Conservation (phyloP, 2,797 vertebrate genomes). For the Chelmon rostratus region DNA sequence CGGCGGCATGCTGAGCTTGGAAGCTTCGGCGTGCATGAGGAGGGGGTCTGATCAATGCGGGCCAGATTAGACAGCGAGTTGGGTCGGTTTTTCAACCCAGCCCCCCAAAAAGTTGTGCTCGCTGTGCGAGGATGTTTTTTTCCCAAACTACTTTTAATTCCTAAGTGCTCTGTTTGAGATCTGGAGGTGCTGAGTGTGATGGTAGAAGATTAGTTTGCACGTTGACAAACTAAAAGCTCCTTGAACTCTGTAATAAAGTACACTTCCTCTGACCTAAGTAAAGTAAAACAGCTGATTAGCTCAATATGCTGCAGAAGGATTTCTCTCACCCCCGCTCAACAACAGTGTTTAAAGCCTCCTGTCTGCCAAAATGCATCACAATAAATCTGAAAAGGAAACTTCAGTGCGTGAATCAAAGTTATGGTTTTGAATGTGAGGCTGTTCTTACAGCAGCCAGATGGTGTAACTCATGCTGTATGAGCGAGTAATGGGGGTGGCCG, state of each 20-base stretch:
- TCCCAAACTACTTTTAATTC: constrained; percentile 41
- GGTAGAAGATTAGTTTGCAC: constrained; percentile 36
- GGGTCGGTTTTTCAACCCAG: constrained; percentile 49
- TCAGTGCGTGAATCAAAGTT: constrained; percentile 54
- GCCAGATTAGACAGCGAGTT: constrained; percentile 70
- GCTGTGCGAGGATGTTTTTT: constrained; percentile 36
- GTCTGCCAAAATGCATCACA: constrained; percentile 50
- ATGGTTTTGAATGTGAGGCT: constrained; percentile 51
- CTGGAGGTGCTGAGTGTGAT: constrained; percentile 37
- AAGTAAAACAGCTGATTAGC: constrained; percentile 61
- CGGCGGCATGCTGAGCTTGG: constrained; percentile 70
- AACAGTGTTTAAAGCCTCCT: constrained; percentile 37
- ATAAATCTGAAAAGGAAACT: constrained; percentile 50
- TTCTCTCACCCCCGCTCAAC: constrained; percentile 46
- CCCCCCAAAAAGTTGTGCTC: constrained; percentile 42
- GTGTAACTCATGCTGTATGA: constrained; percentile 46
- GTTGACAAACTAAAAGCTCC: constrained; percentile 63
- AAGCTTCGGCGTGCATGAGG: constrained; percentile 53
- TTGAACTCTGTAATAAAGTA: constrained; percentile 41
- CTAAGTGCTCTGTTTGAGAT: constrained; percentile 34
- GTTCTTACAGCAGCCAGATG: constrained; percentile 52
- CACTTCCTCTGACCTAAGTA: constrained; percentile 50
- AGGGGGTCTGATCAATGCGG: constrained; percentile 76
- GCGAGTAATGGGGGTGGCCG: constrained; percentile 54
- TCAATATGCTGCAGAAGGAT: constrained; percentile 47